Evolutionary conservation across 2,113 vertebrate species (phyloP), one percentile per base, ranked within the genome.

Genomic region (Aegithalos caudatus): DNA sequence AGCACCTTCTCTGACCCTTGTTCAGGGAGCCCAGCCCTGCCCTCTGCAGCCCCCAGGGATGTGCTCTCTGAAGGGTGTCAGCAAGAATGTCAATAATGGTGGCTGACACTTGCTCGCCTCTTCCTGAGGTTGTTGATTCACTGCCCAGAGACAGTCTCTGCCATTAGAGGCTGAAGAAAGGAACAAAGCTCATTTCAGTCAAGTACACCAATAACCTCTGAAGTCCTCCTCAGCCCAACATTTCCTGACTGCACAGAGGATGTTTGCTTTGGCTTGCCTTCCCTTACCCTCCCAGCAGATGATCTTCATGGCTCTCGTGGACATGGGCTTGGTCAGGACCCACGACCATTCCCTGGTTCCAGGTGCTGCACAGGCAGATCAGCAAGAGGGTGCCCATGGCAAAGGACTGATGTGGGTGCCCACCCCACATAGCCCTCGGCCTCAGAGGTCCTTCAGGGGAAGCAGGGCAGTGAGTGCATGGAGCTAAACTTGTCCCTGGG

Each of bases 111-210:
- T 97, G 96, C 92, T 98, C 97, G 97, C 97, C 91, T 96, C 96
- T 96, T 95, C 97, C 79, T 65, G 73, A 96, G 87, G 88, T 82
- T 97, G 97, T 97, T 98, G 97, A 98, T 98, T 98, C 95, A 94
- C 95, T 95, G 98, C 97, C 98, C 97, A 96, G 96, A 97, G 97
- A 98, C 77, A 77, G 90, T 86, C 95, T 95, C 97, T 98, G 98
- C 97, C 97, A 98, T 98, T 98, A 98, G 96, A 97, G 95, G 97
- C 97, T 97, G 82, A 97, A 98, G 97, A 98, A 98, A 98, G 98
- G 98, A 98, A 98, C 96, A 98, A 98, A 98, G 97, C 97, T 98
- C 98, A 97, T 99, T 98, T 98, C 97, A 97, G 92, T 97, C 96
- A 97, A 97, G 98, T 98, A 97, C 97, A 97, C 98, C 98, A 98